Conservation (phyloP, 1,140 invertebrate species). For the Pentalonia nigronervosa region DNA sequence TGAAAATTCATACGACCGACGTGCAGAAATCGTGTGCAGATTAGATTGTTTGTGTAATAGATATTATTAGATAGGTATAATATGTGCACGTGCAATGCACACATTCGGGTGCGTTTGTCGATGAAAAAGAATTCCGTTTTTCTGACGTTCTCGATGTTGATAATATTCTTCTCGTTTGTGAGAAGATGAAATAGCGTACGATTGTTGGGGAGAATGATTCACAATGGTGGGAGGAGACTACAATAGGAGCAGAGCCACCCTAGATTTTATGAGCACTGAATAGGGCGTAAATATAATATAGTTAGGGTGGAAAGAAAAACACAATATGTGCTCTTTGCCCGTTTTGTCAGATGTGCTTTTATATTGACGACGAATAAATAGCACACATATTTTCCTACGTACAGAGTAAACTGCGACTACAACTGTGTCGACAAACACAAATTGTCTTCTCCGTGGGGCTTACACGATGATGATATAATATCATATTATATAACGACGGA, state of each 20-base stretch:
- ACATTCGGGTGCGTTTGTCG: too few relatives aligned
- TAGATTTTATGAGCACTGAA: neutral
- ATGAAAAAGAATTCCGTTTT: too few relatives aligned
- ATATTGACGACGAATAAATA: slow-evolving; percentile 36
- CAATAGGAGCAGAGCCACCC: neutral
- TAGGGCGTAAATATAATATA: neutral
- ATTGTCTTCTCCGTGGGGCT: neutral
- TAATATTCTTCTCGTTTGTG: neutral
- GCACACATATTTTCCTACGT: neutral
- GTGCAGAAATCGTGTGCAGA: too few relatives aligned
- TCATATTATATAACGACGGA: neutral
- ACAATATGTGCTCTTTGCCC: neutral
- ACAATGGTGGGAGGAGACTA: slow-evolving; percentile 17
- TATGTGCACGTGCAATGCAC: too few relatives aligned
- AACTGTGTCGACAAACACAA: neutral
- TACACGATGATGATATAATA: neutral
- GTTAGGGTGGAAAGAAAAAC: slow-evolving; percentile 38
- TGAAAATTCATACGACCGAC: too few relatives aligned
- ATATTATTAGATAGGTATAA: too few relatives aligned
- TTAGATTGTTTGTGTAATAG: too few relatives aligned
- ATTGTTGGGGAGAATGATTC: neutral
- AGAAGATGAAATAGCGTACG: neutral
- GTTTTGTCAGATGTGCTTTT: neutral
- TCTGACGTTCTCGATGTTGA: neutral
- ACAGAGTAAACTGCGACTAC: neutral